Evolutionary conservation across 2,113 vertebrate genomes (phyloP).

Genomic region (Indri indri): DNA sequence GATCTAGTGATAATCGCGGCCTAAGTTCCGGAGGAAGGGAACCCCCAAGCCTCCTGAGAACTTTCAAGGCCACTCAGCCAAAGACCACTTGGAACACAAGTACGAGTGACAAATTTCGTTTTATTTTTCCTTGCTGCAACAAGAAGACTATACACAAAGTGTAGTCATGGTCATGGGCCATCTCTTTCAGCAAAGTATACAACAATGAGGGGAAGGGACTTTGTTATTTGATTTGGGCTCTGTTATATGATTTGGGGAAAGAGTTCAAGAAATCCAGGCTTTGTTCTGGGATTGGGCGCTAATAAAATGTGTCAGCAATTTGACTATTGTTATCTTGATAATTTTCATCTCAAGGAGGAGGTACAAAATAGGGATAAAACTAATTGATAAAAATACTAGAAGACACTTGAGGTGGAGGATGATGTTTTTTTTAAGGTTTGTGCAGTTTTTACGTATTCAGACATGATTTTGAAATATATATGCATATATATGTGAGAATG

Average conservation of each 20-base stretch:
- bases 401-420: neutral
- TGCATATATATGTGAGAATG: too few relatives aligned
- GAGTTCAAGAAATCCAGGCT: neutral
- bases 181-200: neutral
- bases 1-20: too few relatives aligned
- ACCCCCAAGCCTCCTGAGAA: neutral
- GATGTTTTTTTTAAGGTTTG: neutral
- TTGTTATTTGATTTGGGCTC: neutral
- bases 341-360: neutral
- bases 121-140: neutral
- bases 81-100: neutral
- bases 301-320: neutral
- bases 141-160: neutral
- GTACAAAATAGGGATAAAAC: neutral
- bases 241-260: neutral
- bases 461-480: too few relatives aligned
- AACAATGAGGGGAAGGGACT: fast-evolving
- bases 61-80: neutral
- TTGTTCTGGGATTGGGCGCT: neutral
- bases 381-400: neutral
- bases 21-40: neutral
- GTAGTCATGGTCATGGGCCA: neutral
- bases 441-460: neutral
- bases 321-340: neutral
- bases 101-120: neutral